Percentiles rank a stretch among this genome's conserved stretches.
These are phyloP conservation scores for Sus cebifrons DNA, from an alignment of 2,797 vertebrate genomes.

Conservation along the genomic window DNA sequence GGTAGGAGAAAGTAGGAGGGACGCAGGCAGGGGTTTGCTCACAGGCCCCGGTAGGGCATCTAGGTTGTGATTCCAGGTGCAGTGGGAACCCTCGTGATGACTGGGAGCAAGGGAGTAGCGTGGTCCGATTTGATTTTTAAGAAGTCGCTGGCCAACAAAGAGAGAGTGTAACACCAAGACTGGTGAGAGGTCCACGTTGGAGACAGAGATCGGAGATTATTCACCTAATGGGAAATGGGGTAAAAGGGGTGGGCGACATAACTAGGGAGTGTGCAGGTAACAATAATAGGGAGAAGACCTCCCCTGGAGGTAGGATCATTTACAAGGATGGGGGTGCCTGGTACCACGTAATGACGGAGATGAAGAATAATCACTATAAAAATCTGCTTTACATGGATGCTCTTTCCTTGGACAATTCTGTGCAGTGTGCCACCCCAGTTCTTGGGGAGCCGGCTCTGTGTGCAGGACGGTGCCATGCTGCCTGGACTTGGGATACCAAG, in stretches of 20 bases:
- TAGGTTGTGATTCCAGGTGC: not conserved
- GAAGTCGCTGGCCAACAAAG: not conserved
- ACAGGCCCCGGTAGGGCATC: not conserved
- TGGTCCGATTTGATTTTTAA: not conserved
- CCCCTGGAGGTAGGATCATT: not conserved
- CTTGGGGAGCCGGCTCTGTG: not conserved
- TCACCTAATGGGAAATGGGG: not conserved
- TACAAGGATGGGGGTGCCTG: not conserved
- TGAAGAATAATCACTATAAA: not conserved
- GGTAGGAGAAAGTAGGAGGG: not conserved
- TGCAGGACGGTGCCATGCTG: too few species aligned
- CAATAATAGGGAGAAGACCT: not conserved
- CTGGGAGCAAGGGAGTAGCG: not conserved
- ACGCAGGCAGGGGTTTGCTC: not conserved
- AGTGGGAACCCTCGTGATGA: not conserved
- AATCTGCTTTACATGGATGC: not conserved
- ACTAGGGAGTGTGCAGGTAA: fast-evolving
- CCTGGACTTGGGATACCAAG: not conserved
- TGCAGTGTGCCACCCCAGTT: not conserved
- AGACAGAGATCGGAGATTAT: not conserved
- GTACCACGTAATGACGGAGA: not conserved
- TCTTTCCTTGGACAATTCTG: not conserved
- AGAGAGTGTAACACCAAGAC: not conserved
- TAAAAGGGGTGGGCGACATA: too few species aligned
- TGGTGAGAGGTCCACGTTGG: not conserved